A percentile compares a stretch with the other conserved stretches of the same genome.
phyloP scores from a whole-genome alignment of 2,888 invertebrate genomes.

The Spialia ferax region DNA sequence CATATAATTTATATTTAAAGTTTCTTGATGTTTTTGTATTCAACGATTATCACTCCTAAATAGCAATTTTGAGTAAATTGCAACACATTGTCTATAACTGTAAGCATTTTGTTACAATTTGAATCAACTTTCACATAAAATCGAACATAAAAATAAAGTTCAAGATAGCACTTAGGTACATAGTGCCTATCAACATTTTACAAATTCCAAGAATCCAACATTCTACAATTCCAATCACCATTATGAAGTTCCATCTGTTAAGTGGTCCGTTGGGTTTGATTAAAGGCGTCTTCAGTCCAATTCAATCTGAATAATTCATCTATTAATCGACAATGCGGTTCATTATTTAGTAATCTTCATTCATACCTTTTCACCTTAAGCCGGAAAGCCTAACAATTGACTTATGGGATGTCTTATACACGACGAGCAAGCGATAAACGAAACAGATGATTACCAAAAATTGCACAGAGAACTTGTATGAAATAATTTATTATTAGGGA shows the following conservation, averaged over 20 bases:
- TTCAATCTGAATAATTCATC: slow-evolving; percentile 44
- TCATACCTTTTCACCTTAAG: slow-evolving; percentile 50
- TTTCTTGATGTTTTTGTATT: too few relatives aligned
- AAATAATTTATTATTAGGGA: too few relatives aligned
- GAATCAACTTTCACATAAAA: too few relatives aligned
- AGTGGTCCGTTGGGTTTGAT: slow-evolving; percentile 37
- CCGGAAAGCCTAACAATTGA: slow-evolving; percentile 51
- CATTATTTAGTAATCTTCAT: slow-evolving; percentile 53
- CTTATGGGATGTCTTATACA: slow-evolving; percentile 38
- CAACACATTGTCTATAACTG: not conserved
- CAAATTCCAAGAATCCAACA: slow-evolving; percentile 27
- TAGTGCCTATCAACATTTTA: slow-evolving; percentile 3
- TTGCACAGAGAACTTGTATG: not conserved
- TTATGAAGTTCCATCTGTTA: slow-evolving; percentile 40
- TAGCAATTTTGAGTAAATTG: too few relatives aligned
- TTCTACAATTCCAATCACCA: slow-evolving; percentile 27
- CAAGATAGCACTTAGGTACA: not conserved
- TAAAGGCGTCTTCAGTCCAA: slow-evolving; percentile 39
- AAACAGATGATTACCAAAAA: not conserved
- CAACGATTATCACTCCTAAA: too few relatives aligned
- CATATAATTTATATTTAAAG: too few relatives aligned
- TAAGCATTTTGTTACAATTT: too few relatives aligned
- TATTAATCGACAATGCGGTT: slow-evolving; percentile 46
- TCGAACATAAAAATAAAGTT: too few relatives aligned
- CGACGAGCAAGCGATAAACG: not conserved